phyloP scores from a whole-genome alignment of 2,797 vertebrate genomes.

The Arrhamphus sclerolepis region DNA sequence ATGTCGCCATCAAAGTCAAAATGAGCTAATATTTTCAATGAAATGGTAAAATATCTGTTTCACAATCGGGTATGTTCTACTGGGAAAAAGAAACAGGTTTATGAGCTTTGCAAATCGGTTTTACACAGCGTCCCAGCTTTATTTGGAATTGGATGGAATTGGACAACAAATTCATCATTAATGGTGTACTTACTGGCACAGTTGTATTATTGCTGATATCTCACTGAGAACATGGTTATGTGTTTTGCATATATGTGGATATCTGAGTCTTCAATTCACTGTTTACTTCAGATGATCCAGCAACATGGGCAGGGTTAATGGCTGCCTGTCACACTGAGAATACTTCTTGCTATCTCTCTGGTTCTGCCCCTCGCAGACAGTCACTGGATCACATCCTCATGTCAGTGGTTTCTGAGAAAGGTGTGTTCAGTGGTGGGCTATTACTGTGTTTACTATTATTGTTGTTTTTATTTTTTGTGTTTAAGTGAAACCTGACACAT shows the following conservation, averaged over 20 bases:
- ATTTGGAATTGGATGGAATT: too few relatives aligned
- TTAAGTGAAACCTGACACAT: background rate
- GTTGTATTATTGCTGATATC: too few relatives aligned
- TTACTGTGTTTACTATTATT: background rate
- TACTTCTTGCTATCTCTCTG: conserved; percentile 80
- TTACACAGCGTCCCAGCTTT: too few relatives aligned
- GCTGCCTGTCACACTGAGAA: conserved; percentile 92
- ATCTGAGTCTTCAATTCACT: background rate
- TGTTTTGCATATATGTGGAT: background rate
- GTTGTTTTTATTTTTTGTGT: background rate
- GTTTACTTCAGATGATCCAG: conserved; percentile 86
- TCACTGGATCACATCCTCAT: conserved; percentile 83
- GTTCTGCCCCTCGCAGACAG: conserved; percentile 71
- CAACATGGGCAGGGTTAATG: conserved; percentile 92
- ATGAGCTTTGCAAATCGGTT: too few relatives aligned
- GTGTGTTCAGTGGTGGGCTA: conserved; percentile 47
- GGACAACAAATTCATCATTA: too few relatives aligned
- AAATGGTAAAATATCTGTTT: too few relatives aligned
- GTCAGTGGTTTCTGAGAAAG: conserved; percentile 90
- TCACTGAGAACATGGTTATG: background rate
- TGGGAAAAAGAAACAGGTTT: too few relatives aligned
- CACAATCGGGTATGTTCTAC: too few relatives aligned
- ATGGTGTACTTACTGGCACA: too few relatives aligned
- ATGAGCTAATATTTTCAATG: too few relatives aligned
- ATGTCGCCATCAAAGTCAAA: too few relatives aligned